Base-by-base conservation (phyloP, 2,113 vertebrate genomes). In the Petaurus breviceps region DNA sequence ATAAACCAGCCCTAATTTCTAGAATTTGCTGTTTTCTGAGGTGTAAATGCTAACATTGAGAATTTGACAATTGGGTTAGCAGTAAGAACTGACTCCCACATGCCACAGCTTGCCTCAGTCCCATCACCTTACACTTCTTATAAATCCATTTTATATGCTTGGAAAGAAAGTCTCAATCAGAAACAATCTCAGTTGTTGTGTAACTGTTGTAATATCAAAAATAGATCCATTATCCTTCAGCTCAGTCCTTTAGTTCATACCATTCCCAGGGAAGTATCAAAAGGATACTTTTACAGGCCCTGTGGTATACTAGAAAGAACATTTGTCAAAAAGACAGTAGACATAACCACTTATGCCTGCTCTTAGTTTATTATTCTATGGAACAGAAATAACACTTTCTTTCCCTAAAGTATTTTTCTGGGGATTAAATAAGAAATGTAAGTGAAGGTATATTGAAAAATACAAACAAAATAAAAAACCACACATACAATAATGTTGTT, bases 401-500 rank as follows among this genome's bases (percentile, higher is more conserved):
- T 92, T 77, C 16, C 95, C 92, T 23, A 92, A 9, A 49, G 55
- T 50, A 6, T 68, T 77, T 16, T n/a, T n/a, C 61, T 50, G 11
- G 68, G 14, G 9, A 61, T 91, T 12, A 28, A 90, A 8, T 7
- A 93, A 93, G 49, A 97, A 97, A 93, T 51, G 57, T 24, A 91
- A 1, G 8, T 92, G 9, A 94, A 61, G 16, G 3, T 3, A 90
- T 89, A 57, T 57, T 96, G n/a, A 92, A 97, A 94, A 94, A 46
- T 92, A 55, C 1, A 46, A n/a, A n/a, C n/a, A n/a, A n/a, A n/a
- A n/a, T n/a, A n/a, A 51, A 93, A 77, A 25, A 14, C 9, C 4
- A 49, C 47, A 2, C 90, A 49, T 84, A 94, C 93, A 90, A 51
- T 93, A 90, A 92, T 53, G 93, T n/a, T 68, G 61, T 68, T n/a